Evolutionary conservation across 2,797 vertebrate genomes (phyloP), one percentile per base, ranked within the genome.

Genomic region (Sebastes jordani): DNA sequence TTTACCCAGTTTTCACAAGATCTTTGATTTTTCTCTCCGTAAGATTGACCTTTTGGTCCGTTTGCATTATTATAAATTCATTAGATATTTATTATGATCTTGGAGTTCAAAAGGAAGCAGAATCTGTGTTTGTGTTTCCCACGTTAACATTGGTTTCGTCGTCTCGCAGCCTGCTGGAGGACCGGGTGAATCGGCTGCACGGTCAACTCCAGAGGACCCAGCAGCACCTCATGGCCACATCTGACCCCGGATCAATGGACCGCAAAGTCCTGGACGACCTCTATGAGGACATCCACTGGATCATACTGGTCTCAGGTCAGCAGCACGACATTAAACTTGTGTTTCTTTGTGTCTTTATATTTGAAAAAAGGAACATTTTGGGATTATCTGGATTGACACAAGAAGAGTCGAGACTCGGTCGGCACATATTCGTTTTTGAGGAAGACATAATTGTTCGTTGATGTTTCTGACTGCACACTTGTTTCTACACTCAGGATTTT

Each of bases 271-370:
- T 99, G 91, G 99, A 99, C 82, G 98, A 99, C 87, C 96, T 99
- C 59, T 99, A 99, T 7, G 99, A 99, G 94, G 99, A 99, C 95
- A 99, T 99, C 95, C 99, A 99, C 96, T 99, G 99, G 99, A 96
- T 99, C 87, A 97, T 99, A 92, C 95, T 99, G 96, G 98, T 99
- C 92, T 97, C 98, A 97, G 99, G 99, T 99, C 85, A 87, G 92
- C 56, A 60, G 22, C 52, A 23, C 11, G 5, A 55, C 11, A 11
- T 4, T 2, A 29, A 27, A n/a, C 42, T 23, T 16, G 2, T 42
- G 10, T 58, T 27, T 55, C 14, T 42, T 25, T 58, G 18, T 34
- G 52, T 46, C 16, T 70, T 72, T 60, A 5, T 1, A 29, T 1
- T 38, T 58, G 13, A 13, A 2, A 56, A 29, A 27, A 34, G 7